A percentile compares a stretch with the other conserved stretches of the same genome.
Evolutionary conservation across 2,888 invertebrate species (phyloP).

Genomic region (Rhogogaster chlorosoma): DNA sequence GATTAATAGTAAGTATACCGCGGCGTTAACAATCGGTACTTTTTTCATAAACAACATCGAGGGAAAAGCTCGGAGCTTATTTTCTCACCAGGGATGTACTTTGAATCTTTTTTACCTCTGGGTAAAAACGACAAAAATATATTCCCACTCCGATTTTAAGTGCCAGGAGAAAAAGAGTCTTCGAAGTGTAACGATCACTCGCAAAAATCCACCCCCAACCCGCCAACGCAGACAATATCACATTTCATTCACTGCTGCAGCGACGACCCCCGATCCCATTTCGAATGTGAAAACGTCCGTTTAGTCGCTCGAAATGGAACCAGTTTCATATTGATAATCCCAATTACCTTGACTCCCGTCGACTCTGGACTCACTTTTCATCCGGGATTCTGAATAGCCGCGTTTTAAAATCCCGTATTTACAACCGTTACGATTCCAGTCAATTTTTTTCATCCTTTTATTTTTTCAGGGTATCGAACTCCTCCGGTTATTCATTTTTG

Average conservation of each 20-base stretch:
- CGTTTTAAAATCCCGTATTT: not conserved
- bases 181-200: not conserved
- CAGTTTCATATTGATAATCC: conserved; percentile 60
- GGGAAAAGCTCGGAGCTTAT: not conserved
- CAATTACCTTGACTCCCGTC: conserved; percentile 63
- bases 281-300: conserved; percentile 12
- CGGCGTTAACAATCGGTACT: conserved; percentile 22
- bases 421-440: not conserved
- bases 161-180: not conserved
- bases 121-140: not conserved
- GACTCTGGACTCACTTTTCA: conserved; percentile 39
- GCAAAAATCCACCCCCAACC: too few relatives aligned
- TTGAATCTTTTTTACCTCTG: not conserved
- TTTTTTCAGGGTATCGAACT: not conserved
- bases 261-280: not conserved
- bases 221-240: not conserved
- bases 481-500: not conserved
- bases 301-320: conserved; percentile 58
- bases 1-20: conserved; percentile 32
- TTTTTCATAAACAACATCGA: not conserved
- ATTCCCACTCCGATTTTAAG: not conserved
- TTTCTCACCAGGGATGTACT: not conserved
- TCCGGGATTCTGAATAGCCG: not conserved
- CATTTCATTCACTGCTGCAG: not conserved
- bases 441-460: not conserved